Evolutionary conservation across 2,888 invertebrate species (phyloP), one percentile per base, ranked within the genome.

Genomic region (Galerucella nymphaeae): DNA sequence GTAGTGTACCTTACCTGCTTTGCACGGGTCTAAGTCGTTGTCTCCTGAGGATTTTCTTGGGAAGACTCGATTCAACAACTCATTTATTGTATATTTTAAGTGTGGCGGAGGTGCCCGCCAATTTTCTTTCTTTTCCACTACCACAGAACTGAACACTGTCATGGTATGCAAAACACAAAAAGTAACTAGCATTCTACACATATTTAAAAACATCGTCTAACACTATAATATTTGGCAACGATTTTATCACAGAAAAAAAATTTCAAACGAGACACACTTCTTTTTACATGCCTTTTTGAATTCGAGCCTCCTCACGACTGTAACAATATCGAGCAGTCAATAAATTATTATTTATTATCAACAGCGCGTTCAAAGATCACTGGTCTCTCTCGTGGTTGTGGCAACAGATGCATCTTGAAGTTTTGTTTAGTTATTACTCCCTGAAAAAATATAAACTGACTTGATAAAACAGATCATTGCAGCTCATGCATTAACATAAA

Each of bases 11-110:
- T 91, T 87, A 95, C 95, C 93, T 85, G 95, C 93, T 90, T 95
- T 95, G 87, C 95, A 95, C 70, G 95, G 93, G 87, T 95, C 95
- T 89, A 94, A 88, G 84, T 95, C 93, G 77, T 93, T 86, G 85
- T 95, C 95, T 76, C 90, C 89, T 59, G 93, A 94, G 73, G 91
- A 90, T 83, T 91, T 92, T 75, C 88, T 88, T 61, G 92, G 91
- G 82, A 93, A 95, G 77, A 89, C 88, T 70, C 87, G 89, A 69
- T 87, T 89, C 82, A 93, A 84, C 77, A 95, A 86, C 82, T 94
- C 91, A 38, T 93, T 91, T 83, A 92, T 89, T 68, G 92, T 92
- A 84, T 89, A 87, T 76, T 82, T 84, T 18, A 73, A 75, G 62
- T 70, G 68, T 6, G 73, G 72, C 5, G 72, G 41, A 23, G 65